Percentiles rank a stretch among this genome's conserved stretches.
phyloP scores from a whole-genome alignment of 2,113 vertebrate species.

The Syngnathus floridae region DNA sequence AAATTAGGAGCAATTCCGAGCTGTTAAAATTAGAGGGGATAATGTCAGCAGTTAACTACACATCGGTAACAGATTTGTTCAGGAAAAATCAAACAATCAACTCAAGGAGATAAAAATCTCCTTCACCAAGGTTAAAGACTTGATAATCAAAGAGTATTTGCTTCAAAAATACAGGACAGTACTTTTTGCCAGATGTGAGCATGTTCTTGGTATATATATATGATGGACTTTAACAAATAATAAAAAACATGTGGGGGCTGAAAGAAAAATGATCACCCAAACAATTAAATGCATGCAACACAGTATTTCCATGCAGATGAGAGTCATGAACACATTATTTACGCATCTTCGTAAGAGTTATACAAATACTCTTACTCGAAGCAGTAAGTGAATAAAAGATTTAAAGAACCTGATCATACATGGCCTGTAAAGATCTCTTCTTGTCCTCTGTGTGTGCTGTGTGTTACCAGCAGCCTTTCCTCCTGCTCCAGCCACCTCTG shows the following conservation, averaged over 20 bases:
- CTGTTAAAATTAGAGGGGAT: background rate
- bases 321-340: background rate
- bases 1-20: conserved; percentile 7
- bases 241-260: background rate
- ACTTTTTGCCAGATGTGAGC: background rate
- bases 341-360: background rate
- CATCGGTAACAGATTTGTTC: background rate
- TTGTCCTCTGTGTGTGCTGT: conserved; percentile 24
- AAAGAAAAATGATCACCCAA: background rate
- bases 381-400: background rate
- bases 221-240: background rate
- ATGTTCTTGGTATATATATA: background rate
- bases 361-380: background rate
- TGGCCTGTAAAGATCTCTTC: background rate
- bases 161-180: background rate
- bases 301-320: conserved; percentile 5
- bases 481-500: conserved; percentile 93
- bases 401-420: background rate
- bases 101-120: background rate
- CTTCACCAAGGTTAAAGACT: background rate
- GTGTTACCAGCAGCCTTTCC: conserved; percentile 84
- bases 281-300: background rate
- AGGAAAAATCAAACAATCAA: background rate
- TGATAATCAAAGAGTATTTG: background rate
- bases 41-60: background rate